phyloP scores from a whole-genome alignment of 2,797 vertebrate species.

The Glyptemys insculpta region DNA sequence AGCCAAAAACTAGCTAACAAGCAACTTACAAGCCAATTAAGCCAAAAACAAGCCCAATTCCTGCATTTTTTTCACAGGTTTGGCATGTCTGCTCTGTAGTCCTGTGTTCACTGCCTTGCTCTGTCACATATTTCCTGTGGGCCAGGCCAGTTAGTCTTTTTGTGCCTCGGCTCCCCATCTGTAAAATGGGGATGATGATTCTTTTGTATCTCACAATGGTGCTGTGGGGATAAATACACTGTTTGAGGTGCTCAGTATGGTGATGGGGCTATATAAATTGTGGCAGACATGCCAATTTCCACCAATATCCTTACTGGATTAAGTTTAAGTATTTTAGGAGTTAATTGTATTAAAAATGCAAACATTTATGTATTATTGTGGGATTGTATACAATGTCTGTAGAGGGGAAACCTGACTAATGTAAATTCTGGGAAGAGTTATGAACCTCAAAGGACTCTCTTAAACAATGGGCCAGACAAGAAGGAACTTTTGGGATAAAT shows the following conservation, averaged over 20 bases:
- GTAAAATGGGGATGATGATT: rapidly evolving
- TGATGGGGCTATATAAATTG: not conserved
- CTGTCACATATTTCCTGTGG: not conserved
- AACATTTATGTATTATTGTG: not conserved
- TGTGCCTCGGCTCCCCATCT: not conserved
- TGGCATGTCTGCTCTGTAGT: not conserved
- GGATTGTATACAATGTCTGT: not conserved
- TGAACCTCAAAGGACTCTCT: not conserved
- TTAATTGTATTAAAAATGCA: no score
- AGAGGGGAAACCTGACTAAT: not conserved
- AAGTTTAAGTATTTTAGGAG: no score
- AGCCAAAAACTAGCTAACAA: no score
- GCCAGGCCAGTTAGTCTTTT: not conserved
- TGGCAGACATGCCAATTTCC: no score
- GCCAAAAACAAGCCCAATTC: no score
- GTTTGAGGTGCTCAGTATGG: not conserved
- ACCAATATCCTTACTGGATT: no score
- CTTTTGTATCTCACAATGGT: not conserved
- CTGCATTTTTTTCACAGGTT: no score
- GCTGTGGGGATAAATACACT: not conserved
- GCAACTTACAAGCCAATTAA: no score
- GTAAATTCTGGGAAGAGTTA: not conserved
- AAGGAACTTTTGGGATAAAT: not conserved
- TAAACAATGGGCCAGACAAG: not conserved
- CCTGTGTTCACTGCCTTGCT: not conserved